Base-by-base conservation (phyloP, 2,888 invertebrate genomes). In the Patella ulyssiponensis region DNA sequence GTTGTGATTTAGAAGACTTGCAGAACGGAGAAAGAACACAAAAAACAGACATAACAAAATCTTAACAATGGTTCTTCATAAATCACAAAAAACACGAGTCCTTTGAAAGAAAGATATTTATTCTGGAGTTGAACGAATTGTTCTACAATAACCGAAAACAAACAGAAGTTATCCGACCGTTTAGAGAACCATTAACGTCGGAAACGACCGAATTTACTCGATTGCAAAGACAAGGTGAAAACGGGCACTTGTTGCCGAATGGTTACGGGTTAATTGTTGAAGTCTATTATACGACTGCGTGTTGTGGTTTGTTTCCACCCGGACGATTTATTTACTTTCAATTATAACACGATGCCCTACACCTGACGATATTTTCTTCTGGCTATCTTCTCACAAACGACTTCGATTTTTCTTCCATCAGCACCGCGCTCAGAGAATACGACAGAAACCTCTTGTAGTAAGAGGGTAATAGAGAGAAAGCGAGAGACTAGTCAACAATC, bases 161-260 rank as follows among this genome's bases (percentile, higher is more conserved):
- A 64, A 64, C 64, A 64, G 23, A 64, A 64, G 23, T 23, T 23
- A 64, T 64, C 64, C 64, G 64, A 51, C 69, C 54, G 52, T 52
- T 27, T 54, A 44, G 69, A 33, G 17, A 53, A 44, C 71, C 76
- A 71, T 76, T 76, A 71, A 54, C 76, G 20, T 33, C 52, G 78
- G 80, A 80, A 80, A 75, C 71, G 73, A 11, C 72, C 69, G 15
- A 74, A 78, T 76, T 78, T 78, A 74, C 78, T 72, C 69, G 75
- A 71, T 52, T 69, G 56, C 73, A 74, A 53, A 53, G 64, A 74
- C 78, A 76, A 71, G 64, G 56, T 23, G 64, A 23, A 20, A 23
- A 23, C 64, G 64, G 64, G 64, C 64, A 64, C 64, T 64, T 64
- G 23, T 64, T 64, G 23, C 64, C 20, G 64, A 64, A 64, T 20